A percentile compares a stretch with the other conserved stretches of the same genome.
Evolutionary conservation across 1,140 invertebrate species (phyloP).

Genomic region (Aphaenogaster floridana): DNA sequence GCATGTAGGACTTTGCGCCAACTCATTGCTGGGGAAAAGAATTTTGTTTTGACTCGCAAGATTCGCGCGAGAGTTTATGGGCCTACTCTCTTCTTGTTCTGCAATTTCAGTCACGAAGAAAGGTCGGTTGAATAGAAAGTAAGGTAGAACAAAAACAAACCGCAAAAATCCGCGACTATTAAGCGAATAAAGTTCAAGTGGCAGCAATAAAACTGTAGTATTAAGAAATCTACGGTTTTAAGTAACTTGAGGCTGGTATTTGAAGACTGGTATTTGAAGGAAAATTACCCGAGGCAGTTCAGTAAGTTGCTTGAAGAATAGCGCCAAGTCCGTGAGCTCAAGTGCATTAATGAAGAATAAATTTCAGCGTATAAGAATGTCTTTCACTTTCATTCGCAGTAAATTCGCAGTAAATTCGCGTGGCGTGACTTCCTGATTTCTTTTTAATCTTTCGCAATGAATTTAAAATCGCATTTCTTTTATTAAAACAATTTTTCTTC

Average conservation of each 20-base stretch:
- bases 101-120: constrained; percentile 5
- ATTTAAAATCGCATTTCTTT: background rate
- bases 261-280: too few species aligned
- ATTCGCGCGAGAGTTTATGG: background rate
- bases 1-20: background rate
- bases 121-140: constrained; percentile 45
- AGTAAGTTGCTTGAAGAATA: background rate
- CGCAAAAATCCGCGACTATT: background rate
- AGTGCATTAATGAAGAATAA: background rate
- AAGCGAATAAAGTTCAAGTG: constrained; percentile 5
- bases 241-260: background rate
- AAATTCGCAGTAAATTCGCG: background rate
- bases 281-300: background rate
- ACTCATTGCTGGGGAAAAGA: constrained; percentile 30
- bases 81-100: background rate
- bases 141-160: background rate
- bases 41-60: constrained; percentile 8
- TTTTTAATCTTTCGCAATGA: background rate
- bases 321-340: background rate
- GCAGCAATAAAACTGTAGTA: background rate
- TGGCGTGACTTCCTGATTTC: background rate
- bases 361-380: background rate
- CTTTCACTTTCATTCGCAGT: background rate
- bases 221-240: constrained; percentile 9
- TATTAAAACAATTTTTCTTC: too few species aligned